A percentile compares a stretch with the other conserved stretches of the same genome.
Evolutionary conservation across 2,888 invertebrate species (phyloP).

Genomic region (Mongoloraphidia duomilia): DNA sequence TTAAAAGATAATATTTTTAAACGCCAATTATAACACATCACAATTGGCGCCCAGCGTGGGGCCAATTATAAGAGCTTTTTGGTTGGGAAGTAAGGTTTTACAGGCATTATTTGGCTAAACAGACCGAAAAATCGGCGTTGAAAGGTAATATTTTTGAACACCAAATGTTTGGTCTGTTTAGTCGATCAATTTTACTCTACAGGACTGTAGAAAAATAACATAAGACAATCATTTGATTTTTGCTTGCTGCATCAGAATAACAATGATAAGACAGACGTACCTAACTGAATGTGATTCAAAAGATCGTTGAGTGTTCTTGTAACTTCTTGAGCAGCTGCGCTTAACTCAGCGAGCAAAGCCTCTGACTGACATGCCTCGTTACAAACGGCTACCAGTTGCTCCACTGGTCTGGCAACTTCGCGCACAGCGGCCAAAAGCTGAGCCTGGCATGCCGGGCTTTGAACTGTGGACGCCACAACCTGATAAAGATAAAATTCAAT

Average conservation of each 20-base stretch:
- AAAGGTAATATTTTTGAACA: neutral
- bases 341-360: constrained; percentile 55
- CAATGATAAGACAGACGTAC: constrained; percentile 28
- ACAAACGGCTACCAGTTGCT: constrained; percentile 71
- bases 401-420: constrained; percentile 85
- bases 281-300: constrained; percentile 72
- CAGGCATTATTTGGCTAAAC: too few species aligned
- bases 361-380: constrained; percentile 56
- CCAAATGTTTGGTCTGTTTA: too few species aligned
- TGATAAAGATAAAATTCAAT: constrained; percentile 13
- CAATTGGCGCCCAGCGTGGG: too few species aligned
- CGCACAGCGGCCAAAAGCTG: constrained; percentile 86
- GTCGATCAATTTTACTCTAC: too few species aligned
- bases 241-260: too few species aligned
- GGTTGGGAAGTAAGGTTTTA: too few species aligned
- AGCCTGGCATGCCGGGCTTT: constrained; percentile 71
- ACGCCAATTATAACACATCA: too few species aligned
- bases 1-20: neutral
- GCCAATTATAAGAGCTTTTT: too few species aligned
- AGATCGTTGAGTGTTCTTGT: constrained; percentile 78
- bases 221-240: too few species aligned
- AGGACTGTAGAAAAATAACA: too few species aligned
- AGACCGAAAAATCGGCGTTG: neutral
- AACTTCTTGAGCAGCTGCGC: constrained; percentile 75
- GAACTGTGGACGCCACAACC: constrained; percentile 75